Evolutionary conservation across 2,113 vertebrate species (phyloP), one percentile per base, ranked within the genome.

Genomic region (Orycteropus afer): DNA sequence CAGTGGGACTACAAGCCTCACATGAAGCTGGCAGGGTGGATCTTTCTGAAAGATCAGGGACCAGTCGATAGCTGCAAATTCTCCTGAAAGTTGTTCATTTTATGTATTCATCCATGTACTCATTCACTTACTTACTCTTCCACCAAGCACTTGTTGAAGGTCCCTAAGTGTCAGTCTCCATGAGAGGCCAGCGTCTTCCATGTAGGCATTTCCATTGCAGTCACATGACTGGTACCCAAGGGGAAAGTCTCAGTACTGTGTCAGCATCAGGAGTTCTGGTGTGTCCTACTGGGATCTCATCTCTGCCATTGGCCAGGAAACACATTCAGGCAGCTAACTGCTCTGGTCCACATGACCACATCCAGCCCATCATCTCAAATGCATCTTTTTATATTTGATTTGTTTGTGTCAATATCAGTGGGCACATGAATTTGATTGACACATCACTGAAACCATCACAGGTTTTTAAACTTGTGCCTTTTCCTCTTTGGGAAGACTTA

Each of bases 11-110:
- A 23, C 14, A 3, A 4, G 7, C 23, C 27, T 55, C 29, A 0
- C 2, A 1, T 0, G 25, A 22, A 2, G 55, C 42, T 10, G 0
- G 0, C 0, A 4, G 22, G 25, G 6, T 1, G 37, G 23, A 23
- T 23, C 29, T n/a, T 25, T 14, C 67, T 0, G 3, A 2, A 57
- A 14, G 61, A 1, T 0, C 0, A 25, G 42, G 9, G 29, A 10
- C 13, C 55, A 1, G 14, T 9, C 34, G 45, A 13, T 17, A 0
- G 0, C 1, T 7, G 42, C 42, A n/a, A 23, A 22, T 71, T 6
- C 13, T 29, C 49, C 73, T 6, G 23, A 25, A 5, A n/a, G 0
- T 1, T 0, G 4, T 20, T 37, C 22, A 2, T 11, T 5, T 18
- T 51, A 4, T 37, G 2, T 3, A 25, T 15, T 7, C 23, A 51